Conservation (phyloP, 2,797 vertebrate species). For the Telmatherina bonti region DNA sequence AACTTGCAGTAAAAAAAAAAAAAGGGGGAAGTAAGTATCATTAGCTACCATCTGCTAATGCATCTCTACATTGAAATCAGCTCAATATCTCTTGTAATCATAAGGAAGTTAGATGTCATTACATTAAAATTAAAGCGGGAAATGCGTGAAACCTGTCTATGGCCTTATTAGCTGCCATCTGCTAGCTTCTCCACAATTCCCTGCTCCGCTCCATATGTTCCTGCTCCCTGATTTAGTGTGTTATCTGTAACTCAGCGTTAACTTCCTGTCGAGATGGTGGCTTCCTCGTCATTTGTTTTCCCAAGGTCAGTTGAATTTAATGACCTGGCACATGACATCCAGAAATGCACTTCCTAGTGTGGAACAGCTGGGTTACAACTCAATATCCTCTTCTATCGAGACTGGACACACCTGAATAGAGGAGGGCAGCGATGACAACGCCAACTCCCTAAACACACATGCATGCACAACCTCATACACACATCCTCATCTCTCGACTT, state of each 20-base stretch:
- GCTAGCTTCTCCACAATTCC: conserved; percentile 44
- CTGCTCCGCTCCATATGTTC: conserved; percentile 11
- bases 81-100: conserved; percentile 69
- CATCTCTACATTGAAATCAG: conserved; percentile 45
- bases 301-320: conserved; percentile 49
- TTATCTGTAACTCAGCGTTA: conserved; percentile 38
- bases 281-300: conserved; percentile 56
- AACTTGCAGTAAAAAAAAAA: conserved; percentile 32
- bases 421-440: conserved; percentile 40
- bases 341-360: conserved; percentile 60
- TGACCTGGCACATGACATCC: conserved; percentile 49
- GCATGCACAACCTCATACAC: neutral
- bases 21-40: conserved; percentile 58
- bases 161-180: conserved; percentile 70
- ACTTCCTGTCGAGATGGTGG: conserved; percentile 56
- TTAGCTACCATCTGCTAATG: conserved; percentile 68
- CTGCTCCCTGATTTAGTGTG: conserved; percentile 8
- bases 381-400: conserved; percentile 57
- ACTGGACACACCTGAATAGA: conserved; percentile 59
- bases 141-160: conserved; percentile 58
- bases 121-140: conserved; percentile 69
- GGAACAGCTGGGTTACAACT: conserved; percentile 58
- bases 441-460: conserved; percentile 1
- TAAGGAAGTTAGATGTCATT: conserved; percentile 68
- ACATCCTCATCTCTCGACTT: conserved; percentile 33